Conservation (phyloP, 2,797 vertebrate genomes). For the Cryptoblepharus egeriae region DNA sequence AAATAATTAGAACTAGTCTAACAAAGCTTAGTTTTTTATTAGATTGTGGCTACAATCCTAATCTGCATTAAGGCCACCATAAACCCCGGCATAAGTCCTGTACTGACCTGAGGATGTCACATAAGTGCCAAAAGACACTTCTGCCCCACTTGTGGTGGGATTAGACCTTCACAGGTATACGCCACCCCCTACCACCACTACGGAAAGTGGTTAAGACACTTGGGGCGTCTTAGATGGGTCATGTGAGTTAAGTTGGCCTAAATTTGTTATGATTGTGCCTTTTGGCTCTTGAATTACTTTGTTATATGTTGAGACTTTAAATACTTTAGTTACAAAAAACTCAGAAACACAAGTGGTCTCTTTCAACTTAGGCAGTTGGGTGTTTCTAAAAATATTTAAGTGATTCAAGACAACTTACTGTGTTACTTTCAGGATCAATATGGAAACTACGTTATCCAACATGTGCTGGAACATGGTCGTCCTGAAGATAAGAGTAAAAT, state of each 20-base stretch:
- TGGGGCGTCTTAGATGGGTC: too few species aligned
- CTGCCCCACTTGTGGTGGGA: too few species aligned
- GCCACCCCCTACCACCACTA: too few species aligned
- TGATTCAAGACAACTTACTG: not conserved
- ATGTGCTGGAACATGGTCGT: slow-evolving; percentile 95
- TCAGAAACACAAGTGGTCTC: not conserved
- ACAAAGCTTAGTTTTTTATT: not conserved
- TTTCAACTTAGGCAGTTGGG: not conserved
- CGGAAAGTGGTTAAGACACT: too few species aligned
- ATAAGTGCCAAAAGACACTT: too few species aligned
- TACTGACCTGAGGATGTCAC: too few species aligned
- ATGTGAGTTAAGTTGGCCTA: too few species aligned
- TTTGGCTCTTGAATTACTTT: not conserved
- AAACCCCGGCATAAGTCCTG: too few species aligned
- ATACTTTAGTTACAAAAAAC: not conserved
- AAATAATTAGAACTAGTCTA: not conserved
- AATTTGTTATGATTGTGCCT: too few species aligned
- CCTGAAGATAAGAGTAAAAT: slow-evolving; percentile 99
- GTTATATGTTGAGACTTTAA: not conserved
- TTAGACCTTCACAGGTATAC: too few species aligned
- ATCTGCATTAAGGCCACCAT: too few species aligned
- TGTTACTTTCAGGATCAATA: slow-evolving; percentile 91
- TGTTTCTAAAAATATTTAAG: not conserved
- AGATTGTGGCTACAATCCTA: too few species aligned
- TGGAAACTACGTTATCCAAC: slow-evolving; percentile 98